A percentile compares a stretch with the other conserved stretches of the same genome.
These are phyloP conservation scores for Cuculus canorus DNA, from an alignment of 2,797 vertebrate species.

Conservation along the genomic window DNA sequence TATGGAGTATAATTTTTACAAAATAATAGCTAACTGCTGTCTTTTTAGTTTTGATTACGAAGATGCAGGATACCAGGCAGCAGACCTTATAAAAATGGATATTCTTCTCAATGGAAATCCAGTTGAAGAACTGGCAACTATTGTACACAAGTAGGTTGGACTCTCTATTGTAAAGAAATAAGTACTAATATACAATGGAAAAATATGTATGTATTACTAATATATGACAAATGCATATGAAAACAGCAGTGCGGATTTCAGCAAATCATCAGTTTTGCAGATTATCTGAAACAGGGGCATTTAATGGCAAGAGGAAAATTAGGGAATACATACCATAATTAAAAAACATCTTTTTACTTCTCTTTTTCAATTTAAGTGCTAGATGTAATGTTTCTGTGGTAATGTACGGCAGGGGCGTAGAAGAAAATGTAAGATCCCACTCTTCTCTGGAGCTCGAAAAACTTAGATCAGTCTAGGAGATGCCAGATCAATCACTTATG, in stretches of 20 bases:
- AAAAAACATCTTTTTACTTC: too few relatives aligned
- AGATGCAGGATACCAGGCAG: slow-evolving; percentile 89
- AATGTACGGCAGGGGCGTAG: neutral
- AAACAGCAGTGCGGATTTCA: neutral
- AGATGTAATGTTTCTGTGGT: neutral
- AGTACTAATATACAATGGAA: neutral
- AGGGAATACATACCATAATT: too few relatives aligned
- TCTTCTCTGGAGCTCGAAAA: neutral
- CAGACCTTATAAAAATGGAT: slow-evolving; percentile 93
- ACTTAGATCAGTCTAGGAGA: neutral
- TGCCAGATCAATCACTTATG: neutral
- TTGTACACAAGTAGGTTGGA: slow-evolving; percentile 86
- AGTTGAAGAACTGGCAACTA: slow-evolving; percentile 90
- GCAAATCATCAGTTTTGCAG: neutral
- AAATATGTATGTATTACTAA: neutral
- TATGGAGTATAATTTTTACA: neutral
- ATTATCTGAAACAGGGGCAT: neutral
- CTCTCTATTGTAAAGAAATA: neutral
- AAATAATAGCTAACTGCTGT: neutral
- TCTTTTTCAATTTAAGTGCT: neutral
- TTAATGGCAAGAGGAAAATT: too few relatives aligned
- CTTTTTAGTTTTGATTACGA: slow-evolving; percentile 94
- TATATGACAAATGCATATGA: neutral
- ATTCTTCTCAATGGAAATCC: slow-evolving; percentile 89
- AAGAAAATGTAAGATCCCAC: neutral